Base-by-base conservation (phyloP, 53 echinoderm and acorn worm genomes). In the Paracentrotus lividus region DNA sequence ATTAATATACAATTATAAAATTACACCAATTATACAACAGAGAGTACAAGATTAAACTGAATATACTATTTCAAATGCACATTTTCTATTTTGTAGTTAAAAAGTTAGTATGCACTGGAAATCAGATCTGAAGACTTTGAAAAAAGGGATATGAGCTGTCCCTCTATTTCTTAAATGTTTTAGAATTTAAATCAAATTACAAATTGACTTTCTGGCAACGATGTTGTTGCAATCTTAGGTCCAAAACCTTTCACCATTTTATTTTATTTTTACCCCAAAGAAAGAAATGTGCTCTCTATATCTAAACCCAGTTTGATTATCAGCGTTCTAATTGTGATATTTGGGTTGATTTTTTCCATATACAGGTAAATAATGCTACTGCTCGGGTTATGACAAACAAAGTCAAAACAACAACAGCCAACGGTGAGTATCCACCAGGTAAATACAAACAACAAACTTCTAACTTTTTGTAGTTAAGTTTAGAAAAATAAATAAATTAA, bases 351-450 rank as follows among this genome's bases (percentile, higher is more conserved):
- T 77, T 94, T 40, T 5, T 34, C 88, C 33, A 29, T 29, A 77
- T 52, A 49, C 96, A 99, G 99, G 99, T 99, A 20, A 99, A 99
- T 85, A 99, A 99, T 96, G 99, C 99, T 44, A 99, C 99, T 49
- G 99, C 99, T 13, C 90, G 99, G 55, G 99, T 99, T 47, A 99
- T 99, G 99, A 99, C 99, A 36, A 97, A 97, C 90, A 99, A 99
- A 90, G 95, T 93, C n/a, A 95, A 95, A 87, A 76, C 95, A 32
- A 43, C 94, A n/a, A 94, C 96, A 56, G 75, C 97, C 43, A 96
- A 96, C 91, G 97, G 97, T 95, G 88, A 94, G 87, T 77, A 87
- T 49, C 45, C 64, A 1, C 4, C 58, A 58, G 43, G 89, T 87
- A 87, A 87, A 31, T 45, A 81, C 49, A 47, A n/a, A 16, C 8